Evolutionary conservation across 1,140 invertebrate species (phyloP), one percentile per base, ranked within the genome.

Genomic region (Atta colombica): DNA sequence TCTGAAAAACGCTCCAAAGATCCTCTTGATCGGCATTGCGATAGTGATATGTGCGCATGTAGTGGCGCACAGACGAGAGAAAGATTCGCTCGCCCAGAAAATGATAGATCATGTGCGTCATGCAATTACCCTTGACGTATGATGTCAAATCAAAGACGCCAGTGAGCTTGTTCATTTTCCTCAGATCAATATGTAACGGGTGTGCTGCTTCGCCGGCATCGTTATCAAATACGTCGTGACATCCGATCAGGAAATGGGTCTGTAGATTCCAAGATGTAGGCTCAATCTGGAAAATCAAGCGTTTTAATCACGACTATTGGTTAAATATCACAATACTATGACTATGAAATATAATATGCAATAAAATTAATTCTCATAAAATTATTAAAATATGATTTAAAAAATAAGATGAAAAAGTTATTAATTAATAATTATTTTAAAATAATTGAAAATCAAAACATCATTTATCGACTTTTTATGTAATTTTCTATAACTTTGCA

Each of bases 141-240:
- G 81, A 55, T 10, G 69, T 90, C 12, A 16, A 96, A 53, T 96
- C 94, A 2, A 96, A 94, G 3, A 98, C 95, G 90, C 97, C 75
- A 7, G 14, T 10, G 14, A 88, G 74, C 28, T 0, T 1, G 12
- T 5, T 87, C 55, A 68, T 5, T 28, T 60, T 53, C 10, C n/a
- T 53, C 68, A 82, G 14, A 61, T 86, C 78, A 14, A 81, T 58
- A 35, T 75, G 86, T 45, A 88, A 68, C 21, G 87, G 85, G 25
- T 88, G 75, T 8, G 85, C 75, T 3, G 21, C 65, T 51, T 74
- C 68, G n/a, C 8, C 18, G 12, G 66, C 75, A 10, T 88, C 87
- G 31, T 16, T 77, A 25, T 85, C 31, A 60, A 88, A 81, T 49
- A 80, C 49, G 12, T 74, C 14, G 63, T 39, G 75, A 28, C 63